Evolutionary conservation across 2,113 vertebrate genomes (phyloP).

Genomic region (Oryzias curvinotus): DNA sequence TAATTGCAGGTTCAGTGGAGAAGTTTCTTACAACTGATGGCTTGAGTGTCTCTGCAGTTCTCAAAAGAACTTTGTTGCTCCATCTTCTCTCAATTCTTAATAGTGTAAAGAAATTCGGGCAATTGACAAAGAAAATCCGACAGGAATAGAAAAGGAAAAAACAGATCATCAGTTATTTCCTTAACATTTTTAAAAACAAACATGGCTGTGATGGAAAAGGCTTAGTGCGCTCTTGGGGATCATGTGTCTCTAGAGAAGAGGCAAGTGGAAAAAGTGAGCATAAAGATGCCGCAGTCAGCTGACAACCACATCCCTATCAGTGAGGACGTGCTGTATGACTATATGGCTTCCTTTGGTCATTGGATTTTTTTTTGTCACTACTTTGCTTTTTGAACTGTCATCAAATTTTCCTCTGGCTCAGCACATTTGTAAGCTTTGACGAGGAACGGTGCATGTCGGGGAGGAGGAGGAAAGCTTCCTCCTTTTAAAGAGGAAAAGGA

Average conservation of each 20-base stretch:
- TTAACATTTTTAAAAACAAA: conserved; percentile 46
- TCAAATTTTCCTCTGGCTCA: conserved; percentile 78
- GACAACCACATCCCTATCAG: conserved; percentile 61
- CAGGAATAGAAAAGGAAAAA: conserved; percentile 40
- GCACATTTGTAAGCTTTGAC: conserved; percentile 63
- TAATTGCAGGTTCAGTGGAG: conserved; percentile 69
- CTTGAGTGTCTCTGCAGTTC: conserved; percentile 42
- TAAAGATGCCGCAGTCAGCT: conserved; percentile 57
- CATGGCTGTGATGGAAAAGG: conserved; percentile 48
- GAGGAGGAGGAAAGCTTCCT: conserved; percentile 61
- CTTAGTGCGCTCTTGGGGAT: conserved; percentile 29
- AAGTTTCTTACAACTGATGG: conserved; percentile 46
- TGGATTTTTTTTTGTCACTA: conserved; percentile 48
- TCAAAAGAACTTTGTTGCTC: conserved; percentile 33
- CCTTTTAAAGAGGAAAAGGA: conserved; percentile 67
- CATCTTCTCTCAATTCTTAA: conserved; percentile 54
- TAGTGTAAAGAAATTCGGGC: conserved; percentile 30
- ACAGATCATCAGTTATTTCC: conserved; percentile 38
- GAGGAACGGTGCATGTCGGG: neutral
- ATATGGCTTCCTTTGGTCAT: conserved; percentile 75
- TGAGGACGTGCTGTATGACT: conserved; percentile 61
- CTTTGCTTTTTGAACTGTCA: conserved; percentile 60
- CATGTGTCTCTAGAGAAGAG: conserved; percentile 45
- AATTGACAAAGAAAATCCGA: conserved; percentile 29
- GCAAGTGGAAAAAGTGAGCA: conserved; percentile 55